Evolutionary conservation across 2,113 vertebrate genomes (phyloP).

Genomic region (Leucopsar rothschildi): DNA sequence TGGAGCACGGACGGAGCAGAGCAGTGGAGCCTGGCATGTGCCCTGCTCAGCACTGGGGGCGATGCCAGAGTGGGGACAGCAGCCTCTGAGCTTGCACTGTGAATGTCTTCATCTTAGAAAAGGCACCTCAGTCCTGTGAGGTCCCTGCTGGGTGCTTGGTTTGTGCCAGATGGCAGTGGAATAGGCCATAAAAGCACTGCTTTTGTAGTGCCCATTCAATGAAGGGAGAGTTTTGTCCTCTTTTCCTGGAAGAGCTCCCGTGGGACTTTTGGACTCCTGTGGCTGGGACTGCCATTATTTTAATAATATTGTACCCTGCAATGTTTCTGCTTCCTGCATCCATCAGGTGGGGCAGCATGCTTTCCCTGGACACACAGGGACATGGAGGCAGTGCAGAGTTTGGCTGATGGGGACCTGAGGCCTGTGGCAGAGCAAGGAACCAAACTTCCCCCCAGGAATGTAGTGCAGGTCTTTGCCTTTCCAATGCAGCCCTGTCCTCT

Average conservation of each 20-base stretch:
- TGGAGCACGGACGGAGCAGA: accelerated
- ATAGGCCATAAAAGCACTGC: not conserved
- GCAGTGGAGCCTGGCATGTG: accelerated
- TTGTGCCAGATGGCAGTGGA: not conserved
- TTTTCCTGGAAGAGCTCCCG: not conserved
- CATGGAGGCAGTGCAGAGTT: not conserved
- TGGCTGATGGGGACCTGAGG: accelerated
- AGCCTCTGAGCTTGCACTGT: not conserved
- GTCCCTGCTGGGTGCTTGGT: not conserved
- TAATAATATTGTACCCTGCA: not conserved
- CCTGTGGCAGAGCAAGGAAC: not conserved
- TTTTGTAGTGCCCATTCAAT: not conserved
- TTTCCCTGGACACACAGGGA: accelerated
- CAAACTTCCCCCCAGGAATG: not conserved
- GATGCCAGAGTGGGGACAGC: not conserved
- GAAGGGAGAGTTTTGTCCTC: not conserved
- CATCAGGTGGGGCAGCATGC: accelerated
- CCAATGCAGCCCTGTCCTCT: not conserved
- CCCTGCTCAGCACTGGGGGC: accelerated
- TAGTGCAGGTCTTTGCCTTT: not conserved
- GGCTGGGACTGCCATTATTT: not conserved
- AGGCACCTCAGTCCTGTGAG: not conserved
- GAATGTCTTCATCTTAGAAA: not conserved
- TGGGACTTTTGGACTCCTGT: not conserved
- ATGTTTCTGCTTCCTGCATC: not conserved